Conservation (phyloP, 2,888 invertebrate species). For the Odontocolon sp. region DNA sequence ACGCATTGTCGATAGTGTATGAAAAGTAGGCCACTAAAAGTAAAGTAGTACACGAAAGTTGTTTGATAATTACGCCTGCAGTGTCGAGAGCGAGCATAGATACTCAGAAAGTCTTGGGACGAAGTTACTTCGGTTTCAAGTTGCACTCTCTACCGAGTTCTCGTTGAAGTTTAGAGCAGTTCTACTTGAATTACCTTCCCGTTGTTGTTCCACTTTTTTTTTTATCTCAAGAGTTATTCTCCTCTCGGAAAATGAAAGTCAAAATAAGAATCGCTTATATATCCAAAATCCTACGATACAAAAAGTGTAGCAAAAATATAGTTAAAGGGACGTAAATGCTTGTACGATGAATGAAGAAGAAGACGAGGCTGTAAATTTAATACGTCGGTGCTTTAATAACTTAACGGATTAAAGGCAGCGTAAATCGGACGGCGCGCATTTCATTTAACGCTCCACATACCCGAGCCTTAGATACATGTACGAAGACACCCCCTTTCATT, state of each 20-base stretch:
- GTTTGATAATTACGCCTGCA: conserved; percentile 34
- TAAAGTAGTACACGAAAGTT: conserved; percentile 8
- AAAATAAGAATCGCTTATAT: too few species aligned
- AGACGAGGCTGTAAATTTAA: too few species aligned
- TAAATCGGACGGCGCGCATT: conserved; percentile 6
- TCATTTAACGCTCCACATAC: conserved; percentile 21
- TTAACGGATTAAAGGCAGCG: conserved; percentile 15
- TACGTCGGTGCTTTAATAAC: conserved; percentile 13
- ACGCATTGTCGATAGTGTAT: neutral
- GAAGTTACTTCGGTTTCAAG: neutral
- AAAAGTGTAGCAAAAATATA: too few species aligned
- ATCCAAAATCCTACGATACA: too few species aligned
- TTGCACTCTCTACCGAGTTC: neutral
- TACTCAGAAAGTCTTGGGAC: conserved; percentile 19
- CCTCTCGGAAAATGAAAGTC: too few species aligned
- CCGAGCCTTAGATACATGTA: conserved; percentile 6
- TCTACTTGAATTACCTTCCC: conserved; percentile 31
- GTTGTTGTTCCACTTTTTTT: conserved; percentile 23
- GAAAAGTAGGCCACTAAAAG: neutral
- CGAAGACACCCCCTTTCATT: conserved; percentile 9
- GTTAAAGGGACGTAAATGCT: too few species aligned
- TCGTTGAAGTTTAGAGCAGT: conserved; percentile 27
- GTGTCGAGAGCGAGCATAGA: neutral
- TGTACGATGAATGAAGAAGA: too few species aligned
- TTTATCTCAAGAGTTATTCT: neutral